These are phyloP conservation scores for Ophion ventricosus DNA, from an alignment of 2,888 invertebrate genomes.

Conservation along the genomic window DNA sequence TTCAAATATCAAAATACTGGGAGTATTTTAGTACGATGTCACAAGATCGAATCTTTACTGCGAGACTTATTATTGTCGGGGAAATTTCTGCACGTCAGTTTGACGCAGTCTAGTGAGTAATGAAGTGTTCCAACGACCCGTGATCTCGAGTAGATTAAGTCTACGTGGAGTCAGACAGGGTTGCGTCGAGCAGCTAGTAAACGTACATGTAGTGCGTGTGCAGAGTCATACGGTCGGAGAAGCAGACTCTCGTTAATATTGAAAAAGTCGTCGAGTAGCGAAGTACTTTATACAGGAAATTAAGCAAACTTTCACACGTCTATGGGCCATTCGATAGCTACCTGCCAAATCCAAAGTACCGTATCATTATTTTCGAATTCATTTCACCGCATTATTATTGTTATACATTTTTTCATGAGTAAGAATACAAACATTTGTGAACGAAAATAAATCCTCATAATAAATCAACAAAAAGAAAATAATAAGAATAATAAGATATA, in stretches of 20 bases:
- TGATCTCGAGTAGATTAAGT: conserved; percentile 44
- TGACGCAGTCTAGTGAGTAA: conserved; percentile 24
- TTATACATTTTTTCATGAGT: neutral
- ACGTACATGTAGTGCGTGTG: neutral
- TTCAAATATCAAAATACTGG: too few relatives aligned
- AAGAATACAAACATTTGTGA: too few relatives aligned
- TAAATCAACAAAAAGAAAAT: too few relatives aligned
- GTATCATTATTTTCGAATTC: neutral
- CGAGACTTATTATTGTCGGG: neutral
- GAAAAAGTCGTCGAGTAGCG: conserved; percentile 40
- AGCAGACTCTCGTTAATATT: conserved; percentile 49
- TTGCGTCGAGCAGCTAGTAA: conserved; percentile 15
- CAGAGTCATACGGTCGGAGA: neutral
- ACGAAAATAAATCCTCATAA: too few relatives aligned
- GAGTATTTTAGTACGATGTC: neutral
- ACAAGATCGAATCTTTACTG: neutral
- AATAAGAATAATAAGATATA: too few relatives aligned
- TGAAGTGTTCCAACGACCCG: conserved; percentile 15
- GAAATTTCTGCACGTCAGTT: conserved; percentile 5
- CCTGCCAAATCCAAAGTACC: neutral
- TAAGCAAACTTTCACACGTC: neutral
- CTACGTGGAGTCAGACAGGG: conserved; percentile 44
- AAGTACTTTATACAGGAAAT: conserved; percentile 39
- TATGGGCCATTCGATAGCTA: neutral
- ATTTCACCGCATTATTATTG: neutral